Base-by-base conservation (phyloP, 2,888 invertebrate genomes). In the Tricholauxania praeusta region DNA sequence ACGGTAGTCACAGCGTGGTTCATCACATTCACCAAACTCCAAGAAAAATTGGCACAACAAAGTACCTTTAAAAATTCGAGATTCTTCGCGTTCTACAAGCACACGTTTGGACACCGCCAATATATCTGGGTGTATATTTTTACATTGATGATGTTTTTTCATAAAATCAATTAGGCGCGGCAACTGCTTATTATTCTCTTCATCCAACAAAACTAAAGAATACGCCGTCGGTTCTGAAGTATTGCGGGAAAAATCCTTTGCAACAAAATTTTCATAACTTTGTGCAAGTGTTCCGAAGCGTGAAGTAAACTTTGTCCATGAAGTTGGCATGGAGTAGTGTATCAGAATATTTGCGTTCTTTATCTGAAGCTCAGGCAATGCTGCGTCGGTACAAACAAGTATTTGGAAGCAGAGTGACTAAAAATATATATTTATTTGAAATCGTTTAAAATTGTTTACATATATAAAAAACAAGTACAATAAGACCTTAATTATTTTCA, bases 331-430 rank as follows among this genome's bases (percentile, higher is more conserved):
- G 3, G 93, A 92, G 85, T 90, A 94, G 83, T 95, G 94, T 17
- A 96, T 89, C 47, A 95, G 85, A 79, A 90, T 89, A 66, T 90
- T 88, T 0, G 92, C 93, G 82, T 93, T 89, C 0, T 90, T 91
- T 8, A 94, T 88, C 73, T 90, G 89, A 69, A 94, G 81, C 76
- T 92, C 90, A 0, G 87, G 87, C 67, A 94, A 87, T 79, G 91
- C 89, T 15, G 88, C 88, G 83, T 95, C 95, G n/a, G 92, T 91
- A 79, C 93, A 92, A 8, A 95, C 87, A 15, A 94, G 85, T 74
- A 92, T 85, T 39, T 80, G 79, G 15, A 78, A 78, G 22, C 78
- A 78, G 28, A 75, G 17, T 14, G 74, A 48, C 80, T 80, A 72
- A 48, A 78, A 76, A n/a, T 19, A 3, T 39, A 12, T 39, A 10